Base-by-base conservation (phyloP, 2,888 invertebrate species). In the Eupeodes latifasciatus region DNA sequence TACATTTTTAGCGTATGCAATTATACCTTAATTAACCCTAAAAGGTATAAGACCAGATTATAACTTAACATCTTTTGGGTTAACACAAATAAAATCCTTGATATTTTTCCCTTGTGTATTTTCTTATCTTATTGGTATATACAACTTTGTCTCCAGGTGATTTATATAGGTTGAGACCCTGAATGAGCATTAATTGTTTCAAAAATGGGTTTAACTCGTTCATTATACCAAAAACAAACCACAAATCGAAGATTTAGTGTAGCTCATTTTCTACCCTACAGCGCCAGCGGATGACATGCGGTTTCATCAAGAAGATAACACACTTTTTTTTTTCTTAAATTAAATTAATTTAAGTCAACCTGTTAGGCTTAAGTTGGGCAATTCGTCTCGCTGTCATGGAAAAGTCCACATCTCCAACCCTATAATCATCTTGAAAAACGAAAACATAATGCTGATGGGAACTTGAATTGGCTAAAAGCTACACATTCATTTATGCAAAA, bases 331-430 rank as follows among this genome's bases (percentile, higher is more conserved):
- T 64, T 64, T 71, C 75, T 66, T 86, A 86, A 79, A 86, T 86
- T 87, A 66, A 87, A 84, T 87, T 87, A 87, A 87, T 72, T 84
- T 87, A 87, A 85, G 67, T 81, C 80, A 77, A 88, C 87, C 87
- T 85, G 87, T 80, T 74, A 55, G 77, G 61, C 64, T 81, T 85
- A 84, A 84, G 81, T 74, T 85, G 81, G 49, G 77, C 69, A 85
- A 88, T 88, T 74, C 80, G 77, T 88, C 87, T 85, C 74, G 76
- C 40, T 74, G 80, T 71, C 66, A 64, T 62, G 47, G 64, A 16
- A 19, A 66, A 14, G 47, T 14, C 27, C 6, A 11, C 34, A 66
- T 49, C 27, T 10, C 14, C 12, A 66, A 47, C 53, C 36, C 19
- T 83, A 27, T 66, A 55, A 12, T 79, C 64, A 49, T 47, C 14